Conservation (phyloP, 2,797 vertebrate species). For the Allobates femoralis region DNA sequence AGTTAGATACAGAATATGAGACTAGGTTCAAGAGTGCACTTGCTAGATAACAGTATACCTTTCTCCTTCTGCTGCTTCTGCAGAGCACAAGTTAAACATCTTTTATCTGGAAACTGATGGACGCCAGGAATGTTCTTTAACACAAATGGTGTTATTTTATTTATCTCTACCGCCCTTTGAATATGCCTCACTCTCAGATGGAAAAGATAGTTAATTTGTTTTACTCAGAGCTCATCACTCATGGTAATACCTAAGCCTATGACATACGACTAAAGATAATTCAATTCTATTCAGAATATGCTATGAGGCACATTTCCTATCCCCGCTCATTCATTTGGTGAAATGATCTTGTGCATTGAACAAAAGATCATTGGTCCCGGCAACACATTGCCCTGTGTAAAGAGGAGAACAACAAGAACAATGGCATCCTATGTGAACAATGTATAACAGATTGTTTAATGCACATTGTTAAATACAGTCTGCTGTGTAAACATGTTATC, state of each 20-base stretch:
- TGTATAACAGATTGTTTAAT: too few species aligned
- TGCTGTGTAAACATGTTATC: too few species aligned
- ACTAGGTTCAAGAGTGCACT: conserved; percentile 63
- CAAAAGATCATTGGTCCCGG: too few species aligned
- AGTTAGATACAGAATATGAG: conserved; percentile 47
- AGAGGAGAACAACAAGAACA: too few species aligned
- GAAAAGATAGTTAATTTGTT: conserved; percentile 48
- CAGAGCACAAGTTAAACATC: conserved; percentile 53
- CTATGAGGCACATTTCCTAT: not conserved
- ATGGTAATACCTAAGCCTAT: not conserved
- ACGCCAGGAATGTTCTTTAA: conserved; percentile 53
- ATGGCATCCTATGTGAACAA: too few species aligned
- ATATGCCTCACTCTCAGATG: conserved; percentile 31
- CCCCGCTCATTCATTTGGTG: too few species aligned
- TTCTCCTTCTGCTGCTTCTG: conserved; percentile 53
- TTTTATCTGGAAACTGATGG: conserved; percentile 61
- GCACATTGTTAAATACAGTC: too few species aligned
- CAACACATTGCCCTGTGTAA: too few species aligned
- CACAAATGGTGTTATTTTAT: conserved; percentile 59
- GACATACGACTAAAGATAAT: not conserved
- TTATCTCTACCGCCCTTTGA: conserved; percentile 50
- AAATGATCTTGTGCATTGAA: too few species aligned
- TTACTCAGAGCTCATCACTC: not conserved
- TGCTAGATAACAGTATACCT: conserved; percentile 50
- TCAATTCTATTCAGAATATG: not conserved